Evolutionary conservation across 2,888 invertebrate genomes (phyloP), one percentile per base, ranked within the genome.

Genomic region (Morpho achilles): DNA sequence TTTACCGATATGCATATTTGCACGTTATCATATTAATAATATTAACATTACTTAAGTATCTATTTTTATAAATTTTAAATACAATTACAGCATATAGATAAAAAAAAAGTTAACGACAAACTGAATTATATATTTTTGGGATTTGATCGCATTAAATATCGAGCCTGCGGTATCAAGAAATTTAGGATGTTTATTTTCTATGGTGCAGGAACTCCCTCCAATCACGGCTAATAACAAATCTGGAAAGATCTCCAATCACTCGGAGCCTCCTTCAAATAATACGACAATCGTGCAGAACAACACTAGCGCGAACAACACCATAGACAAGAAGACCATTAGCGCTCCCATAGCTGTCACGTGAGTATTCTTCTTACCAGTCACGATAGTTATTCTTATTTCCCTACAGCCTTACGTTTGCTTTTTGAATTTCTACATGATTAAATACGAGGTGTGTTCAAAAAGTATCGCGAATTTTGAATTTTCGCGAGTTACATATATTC

Each of bases 321-420:
- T 89, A 65, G 89, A 90, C 70, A 90, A 91, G 79, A 91, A 89
- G 68, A 86, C 71, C 50, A 90, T 89, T 61, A 90, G 90, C 67
- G 89, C 90, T 16, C 90, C 90, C n/a, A 88, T 90, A 8, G 85
- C 91, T 64, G 91, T 89, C 69, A 91, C 91, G 91, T 90, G 56
- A 84, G 88, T 84, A 49, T 23, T 44, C 7, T 39, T 48, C 32
- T 51, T 40, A 49, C 22, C 23, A 2, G 4, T 32, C 3, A 32
- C 32, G 5, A 32, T 32, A 32, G 32, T 32, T 5, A 2, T 32
- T 32, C 5, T 32, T 32, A 32, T 32, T 3, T 32, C 2, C 32
- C 3, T 5, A 32, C 32, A 32, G 32, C 32, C 2, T 32, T 32
- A 32, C 32, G 3, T 32, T 32, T 32, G 32, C 1, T 32, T 32